These are phyloP conservation scores for Mactra quadrangularis DNA, from an alignment of 1,140 invertebrate genomes.

Conservation along the genomic window DNA sequence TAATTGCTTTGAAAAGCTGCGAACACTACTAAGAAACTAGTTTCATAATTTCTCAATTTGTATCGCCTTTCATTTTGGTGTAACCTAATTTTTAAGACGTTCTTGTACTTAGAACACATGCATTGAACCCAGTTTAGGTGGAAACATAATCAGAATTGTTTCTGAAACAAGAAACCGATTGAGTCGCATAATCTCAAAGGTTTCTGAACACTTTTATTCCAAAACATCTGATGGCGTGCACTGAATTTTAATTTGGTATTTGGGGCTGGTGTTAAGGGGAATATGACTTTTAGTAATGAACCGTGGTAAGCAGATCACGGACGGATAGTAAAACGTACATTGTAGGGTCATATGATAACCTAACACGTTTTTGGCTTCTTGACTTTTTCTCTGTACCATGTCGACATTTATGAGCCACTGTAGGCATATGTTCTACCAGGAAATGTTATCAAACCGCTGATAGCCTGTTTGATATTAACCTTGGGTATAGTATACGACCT, in stretches of 20 bases:
- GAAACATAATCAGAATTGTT: not conserved
- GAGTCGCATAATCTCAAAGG: slow-evolving; percentile 5
- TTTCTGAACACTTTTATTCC: slow-evolving; percentile 31
- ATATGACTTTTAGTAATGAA: slow-evolving; percentile 24
- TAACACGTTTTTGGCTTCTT: slow-evolving; percentile 48
- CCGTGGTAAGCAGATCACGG: not conserved
- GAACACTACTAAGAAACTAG: slow-evolving; percentile 23
- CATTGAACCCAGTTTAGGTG: slow-evolving; percentile 19
- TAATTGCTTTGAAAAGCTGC: slow-evolving; percentile 43
- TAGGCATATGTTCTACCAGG: slow-evolving; percentile 15
- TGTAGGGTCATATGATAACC: slow-evolving; percentile 45
- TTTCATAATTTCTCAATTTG: slow-evolving; percentile 48
- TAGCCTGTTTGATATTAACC: too few species aligned
- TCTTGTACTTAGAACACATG: slow-evolving; percentile 1
- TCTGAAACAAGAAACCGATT: slow-evolving; percentile 11
- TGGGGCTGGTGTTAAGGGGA: slow-evolving; percentile 14
- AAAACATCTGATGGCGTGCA: slow-evolving; percentile 19
- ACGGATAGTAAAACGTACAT: not conserved
- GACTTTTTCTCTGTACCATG: slow-evolving; percentile 23
- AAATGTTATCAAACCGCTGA: not conserved
- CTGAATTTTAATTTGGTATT: slow-evolving; percentile 24
- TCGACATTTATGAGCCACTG: slow-evolving; percentile 38
- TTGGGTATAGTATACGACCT: too few species aligned
- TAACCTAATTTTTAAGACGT: slow-evolving; percentile 34
- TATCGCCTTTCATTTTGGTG: slow-evolving; percentile 47